These are phyloP conservation scores for Lethrus apterus DNA, from an alignment of 1,140 invertebrate species.

Conservation along the genomic window DNA sequence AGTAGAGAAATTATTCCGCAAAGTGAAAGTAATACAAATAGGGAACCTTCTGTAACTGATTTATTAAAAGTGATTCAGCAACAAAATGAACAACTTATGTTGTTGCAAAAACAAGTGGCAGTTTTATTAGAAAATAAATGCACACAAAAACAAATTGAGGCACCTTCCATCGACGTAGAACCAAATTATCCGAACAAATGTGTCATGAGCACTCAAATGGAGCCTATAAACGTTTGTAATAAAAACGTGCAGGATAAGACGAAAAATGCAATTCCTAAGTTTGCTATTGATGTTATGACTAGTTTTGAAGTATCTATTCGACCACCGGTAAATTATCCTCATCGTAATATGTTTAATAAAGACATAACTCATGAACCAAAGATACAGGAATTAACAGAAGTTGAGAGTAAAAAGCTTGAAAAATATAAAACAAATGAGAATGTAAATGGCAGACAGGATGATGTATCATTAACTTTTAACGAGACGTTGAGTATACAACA, in stretches of 20 bases:
- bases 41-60: slow-evolving; percentile 47
- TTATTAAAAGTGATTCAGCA: slow-evolving; percentile 50
- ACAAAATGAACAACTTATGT: slow-evolving; percentile 49
- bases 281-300: slow-evolving; percentile 62
- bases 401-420: neutral
- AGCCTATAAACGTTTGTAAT: too few relatives aligned
- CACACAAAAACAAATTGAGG: slow-evolving; percentile 24
- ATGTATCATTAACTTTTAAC: slow-evolving; percentile 48
- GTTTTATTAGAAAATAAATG: slow-evolving; percentile 39
- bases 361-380: neutral
- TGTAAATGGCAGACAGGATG: slow-evolving; percentile 38
- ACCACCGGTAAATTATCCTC: slow-evolving; percentile 33
- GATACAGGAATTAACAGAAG: neutral
- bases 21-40: slow-evolving; percentile 18
- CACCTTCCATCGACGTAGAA: slow-evolving; percentile 7
- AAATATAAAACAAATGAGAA: neutral
- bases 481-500: slow-evolving; percentile 48
- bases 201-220: slow-evolving; percentile 26
- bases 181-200: too few relatives aligned
- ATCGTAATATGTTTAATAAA: neutral
- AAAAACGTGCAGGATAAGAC: slow-evolving; percentile 35
- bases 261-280: slow-evolving; percentile 50
- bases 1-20: too few relatives aligned
- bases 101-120: slow-evolving; percentile 49
- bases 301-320: slow-evolving; percentile 59